Conservation (phyloP, 2,113 vertebrate species). For the Anthoscopus minutus region DNA sequence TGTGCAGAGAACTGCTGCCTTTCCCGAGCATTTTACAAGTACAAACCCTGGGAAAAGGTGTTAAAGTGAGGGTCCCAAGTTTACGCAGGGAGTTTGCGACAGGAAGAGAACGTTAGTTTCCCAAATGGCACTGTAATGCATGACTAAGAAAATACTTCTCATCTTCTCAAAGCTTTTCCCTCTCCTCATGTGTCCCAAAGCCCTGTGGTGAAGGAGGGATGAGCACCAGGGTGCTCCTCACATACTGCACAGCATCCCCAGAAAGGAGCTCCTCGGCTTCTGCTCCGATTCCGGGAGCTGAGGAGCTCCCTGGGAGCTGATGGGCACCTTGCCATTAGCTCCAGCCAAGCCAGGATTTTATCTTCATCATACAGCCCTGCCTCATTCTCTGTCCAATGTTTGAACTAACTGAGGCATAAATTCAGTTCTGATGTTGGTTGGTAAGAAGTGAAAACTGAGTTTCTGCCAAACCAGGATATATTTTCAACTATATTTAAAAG, state of each 20-base stretch:
- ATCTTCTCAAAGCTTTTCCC: not conserved
- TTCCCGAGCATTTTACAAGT: not conserved
- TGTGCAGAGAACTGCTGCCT: not conserved
- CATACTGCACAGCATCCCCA: not conserved
- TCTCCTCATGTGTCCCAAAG: not conserved
- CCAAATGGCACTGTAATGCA: not conserved
- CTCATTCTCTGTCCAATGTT: not conserved
- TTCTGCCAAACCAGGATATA: not conserved
- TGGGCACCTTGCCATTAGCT: not conserved
- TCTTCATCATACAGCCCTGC: conserved; percentile 8
- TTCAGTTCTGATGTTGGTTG: conserved; percentile 4
- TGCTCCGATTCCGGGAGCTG: not conserved
- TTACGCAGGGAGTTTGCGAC: accelerated
- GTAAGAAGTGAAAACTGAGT: conserved; percentile 6
- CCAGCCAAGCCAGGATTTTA: conserved; percentile 17
- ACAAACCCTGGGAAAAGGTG: not conserved
- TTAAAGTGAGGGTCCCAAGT: not conserved
- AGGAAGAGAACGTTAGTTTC: accelerated
- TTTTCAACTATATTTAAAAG: not conserved
- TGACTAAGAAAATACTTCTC: not conserved
- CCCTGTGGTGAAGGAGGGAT: not conserved
- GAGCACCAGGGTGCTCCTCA: not conserved
- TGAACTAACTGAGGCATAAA: conserved; percentile 39
- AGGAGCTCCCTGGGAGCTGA: not conserved
- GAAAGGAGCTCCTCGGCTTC: not conserved